Evolutionary conservation across 2,888 invertebrate species (phyloP).

Genomic region (Trachelus iudaicus): DNA sequence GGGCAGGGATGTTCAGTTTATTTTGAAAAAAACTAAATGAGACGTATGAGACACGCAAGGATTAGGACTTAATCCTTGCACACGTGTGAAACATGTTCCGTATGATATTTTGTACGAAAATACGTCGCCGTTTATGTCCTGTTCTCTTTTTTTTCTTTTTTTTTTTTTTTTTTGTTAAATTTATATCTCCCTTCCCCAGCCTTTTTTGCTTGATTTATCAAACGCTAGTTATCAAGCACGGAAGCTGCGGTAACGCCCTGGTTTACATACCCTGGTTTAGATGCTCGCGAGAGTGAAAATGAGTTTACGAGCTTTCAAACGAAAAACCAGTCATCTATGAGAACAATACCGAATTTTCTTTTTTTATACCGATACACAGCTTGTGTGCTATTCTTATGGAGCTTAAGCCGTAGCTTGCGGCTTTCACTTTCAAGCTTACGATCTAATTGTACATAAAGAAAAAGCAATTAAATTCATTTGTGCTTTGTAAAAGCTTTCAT

Average conservation of each 20-base stretch:
- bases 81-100: not conserved
- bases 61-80: not conserved
- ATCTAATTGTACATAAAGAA: not conserved
- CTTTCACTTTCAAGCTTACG: not conserved
- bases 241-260: not conserved
- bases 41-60: not conserved
- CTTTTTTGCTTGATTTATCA: not conserved
- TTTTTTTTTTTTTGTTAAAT: not conserved
- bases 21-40: not conserved
- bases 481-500: not conserved
- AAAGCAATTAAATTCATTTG: not conserved
- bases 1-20: not conserved
- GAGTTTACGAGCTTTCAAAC: not conserved
- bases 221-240: not conserved
- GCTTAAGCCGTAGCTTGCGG: not conserved
- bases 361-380: not conserved
- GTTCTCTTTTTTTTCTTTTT: not conserved
- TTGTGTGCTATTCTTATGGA: not conserved
- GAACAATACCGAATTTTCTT: not conserved
- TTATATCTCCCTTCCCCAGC: not conserved
- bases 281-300: not conserved
- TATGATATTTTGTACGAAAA: not conserved
- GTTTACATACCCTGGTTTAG: not conserved
- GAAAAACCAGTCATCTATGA: not conserved
- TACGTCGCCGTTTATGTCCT: not conserved